phyloP scores from a whole-genome alignment of 1,140 invertebrate species.

The Trissolcus basalis region DNA sequence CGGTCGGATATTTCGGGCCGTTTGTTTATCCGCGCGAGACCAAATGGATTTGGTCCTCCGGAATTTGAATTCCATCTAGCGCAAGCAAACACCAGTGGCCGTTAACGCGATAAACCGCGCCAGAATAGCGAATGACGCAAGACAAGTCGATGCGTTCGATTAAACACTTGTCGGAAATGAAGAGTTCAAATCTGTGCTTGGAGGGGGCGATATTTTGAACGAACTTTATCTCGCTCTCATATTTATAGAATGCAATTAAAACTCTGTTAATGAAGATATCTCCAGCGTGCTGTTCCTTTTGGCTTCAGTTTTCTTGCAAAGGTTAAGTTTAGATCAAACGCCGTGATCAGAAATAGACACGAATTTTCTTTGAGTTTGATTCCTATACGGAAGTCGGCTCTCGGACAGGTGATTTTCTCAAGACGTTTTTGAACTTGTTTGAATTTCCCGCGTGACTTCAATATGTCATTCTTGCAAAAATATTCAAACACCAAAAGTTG shows the following conservation, averaged over 20 bases:
- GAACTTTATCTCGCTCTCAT: constrained; percentile 10
- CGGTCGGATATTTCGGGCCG: constrained; percentile 26
- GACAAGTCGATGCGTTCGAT: constrained; percentile 46
- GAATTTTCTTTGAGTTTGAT: constrained; percentile 31
- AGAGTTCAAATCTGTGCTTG: neutral
- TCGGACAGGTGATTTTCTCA: constrained; percentile 13
- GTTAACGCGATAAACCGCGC: constrained; percentile 53
- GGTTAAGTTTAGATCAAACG: constrained; percentile 43
- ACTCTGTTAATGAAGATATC: constrained; percentile 37
- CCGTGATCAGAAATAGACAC: constrained; percentile 18
- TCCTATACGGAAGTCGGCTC: constrained; percentile 21
- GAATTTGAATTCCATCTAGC: constrained; percentile 43
- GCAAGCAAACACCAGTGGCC: constrained; percentile 38
- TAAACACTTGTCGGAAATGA: constrained; percentile 51
- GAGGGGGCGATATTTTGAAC: constrained; percentile 2
- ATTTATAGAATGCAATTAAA: constrained; percentile 31
- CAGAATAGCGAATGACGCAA: constrained; percentile 63
- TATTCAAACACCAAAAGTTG: no score
- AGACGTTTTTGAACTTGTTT: neutral
- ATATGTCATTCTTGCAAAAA: no score
- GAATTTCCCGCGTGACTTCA: constrained; percentile 13
- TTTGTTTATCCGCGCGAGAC: constrained; percentile 38
- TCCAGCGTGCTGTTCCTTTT: neutral
- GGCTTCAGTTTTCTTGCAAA: constrained; percentile 3
- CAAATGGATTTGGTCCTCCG: constrained; percentile 48